Base-by-base conservation (phyloP, 2,113 vertebrate genomes). In the Xenopus tropicalis region DNA sequence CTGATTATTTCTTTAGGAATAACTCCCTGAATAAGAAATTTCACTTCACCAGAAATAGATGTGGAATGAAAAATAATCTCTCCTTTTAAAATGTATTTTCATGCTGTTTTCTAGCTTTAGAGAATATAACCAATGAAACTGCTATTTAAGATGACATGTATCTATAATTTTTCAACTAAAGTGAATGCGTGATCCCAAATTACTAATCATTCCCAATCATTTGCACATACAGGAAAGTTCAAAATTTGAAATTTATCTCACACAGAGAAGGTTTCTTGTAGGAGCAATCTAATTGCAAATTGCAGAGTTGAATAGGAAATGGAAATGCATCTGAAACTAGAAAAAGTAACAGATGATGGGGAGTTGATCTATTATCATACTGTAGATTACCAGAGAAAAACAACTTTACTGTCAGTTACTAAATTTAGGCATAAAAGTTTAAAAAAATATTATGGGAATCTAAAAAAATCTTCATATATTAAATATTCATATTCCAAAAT, bases 311-410 rank as follows among this genome's bases (percentile, higher is more conserved):
- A 71, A 78, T 61, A 14, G 20, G 17, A 70, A 61, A 81, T 54
- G n/a, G n/a, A n/a, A n/a, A n/a, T n/a, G n/a, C n/a, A n/a, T n/a
- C 64, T 56, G 80, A 80, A 80, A 0, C 11, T 65, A 78, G 85
- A 80, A 79, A 44, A 78, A 71, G 82, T 82, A 80, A 81, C 37
- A 78, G 13, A 61, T 59, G 80, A 65, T 79, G 80, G 85, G 78
- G 82, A 71, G 83, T 81, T 14, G 12, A n/a, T n/a, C n/a, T n/a
- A 48, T 1, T 48, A 37, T 6, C 29, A 17, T 13, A 48, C 11
- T 48, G 44, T 16, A 48, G 44, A 13, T 16, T 48, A 4, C 11
- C 44, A 13, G 44, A 10, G 16, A 17, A 5, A 48, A 37, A 37
- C 29, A 37, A 3, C 29, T 48, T 48, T 48, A 48, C 14, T 48